These are phyloP conservation scores for Hirtodrosophila duncani DNA, from an alignment of 2,888 invertebrate species.

Conservation along the genomic window DNA sequence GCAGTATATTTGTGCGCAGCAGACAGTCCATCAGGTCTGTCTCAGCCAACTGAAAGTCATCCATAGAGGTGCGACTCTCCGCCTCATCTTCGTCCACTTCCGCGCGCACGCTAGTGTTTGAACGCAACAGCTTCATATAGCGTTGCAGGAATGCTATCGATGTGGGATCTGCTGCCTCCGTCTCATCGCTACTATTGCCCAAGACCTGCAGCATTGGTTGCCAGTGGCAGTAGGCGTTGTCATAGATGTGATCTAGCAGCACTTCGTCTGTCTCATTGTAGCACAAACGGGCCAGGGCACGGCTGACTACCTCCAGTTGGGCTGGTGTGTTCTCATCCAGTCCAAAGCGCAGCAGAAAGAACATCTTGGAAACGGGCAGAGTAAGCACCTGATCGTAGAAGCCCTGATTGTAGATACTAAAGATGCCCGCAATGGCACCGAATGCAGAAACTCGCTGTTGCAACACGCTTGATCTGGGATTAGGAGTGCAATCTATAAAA, in stretches of 20 bases:
- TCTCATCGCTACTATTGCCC: constrained; percentile 53
- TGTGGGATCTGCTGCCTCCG: constrained; percentile 68
- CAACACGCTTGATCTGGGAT: constrained; percentile 84
- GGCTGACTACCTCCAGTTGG: constrained; percentile 86
- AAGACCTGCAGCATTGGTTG: constrained; percentile 81
- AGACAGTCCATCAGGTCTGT: constrained; percentile 88
- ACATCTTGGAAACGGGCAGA: constrained; percentile 86
- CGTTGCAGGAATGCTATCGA: constrained; percentile 80
- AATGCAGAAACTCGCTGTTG: constrained; percentile 92
- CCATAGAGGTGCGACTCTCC: constrained; percentile 83
- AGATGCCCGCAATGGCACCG: constrained; percentile 87
- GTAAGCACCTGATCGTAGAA: constrained; percentile 87
- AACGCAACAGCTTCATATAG: constrained; percentile 78
- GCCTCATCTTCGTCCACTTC: constrained; percentile 75
- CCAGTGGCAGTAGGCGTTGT: constrained; percentile 82
- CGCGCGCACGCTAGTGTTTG: constrained; percentile 57
- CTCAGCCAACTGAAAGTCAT: constrained; percentile 92
- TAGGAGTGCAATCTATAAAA: too few species aligned
- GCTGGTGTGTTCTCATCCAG: constrained; percentile 89
- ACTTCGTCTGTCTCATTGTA: constrained; percentile 89
- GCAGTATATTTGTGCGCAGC: constrained; percentile 86
- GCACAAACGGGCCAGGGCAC: constrained; percentile 86
- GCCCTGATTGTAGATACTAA: constrained; percentile 86
- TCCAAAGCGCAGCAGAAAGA: constrained; percentile 89
- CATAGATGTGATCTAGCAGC: constrained; percentile 82